Evolutionary conservation across 1,140 invertebrate genomes (phyloP), one percentile per base, ranked within the genome.

Genomic region (Drosophila albomicans): DNA sequence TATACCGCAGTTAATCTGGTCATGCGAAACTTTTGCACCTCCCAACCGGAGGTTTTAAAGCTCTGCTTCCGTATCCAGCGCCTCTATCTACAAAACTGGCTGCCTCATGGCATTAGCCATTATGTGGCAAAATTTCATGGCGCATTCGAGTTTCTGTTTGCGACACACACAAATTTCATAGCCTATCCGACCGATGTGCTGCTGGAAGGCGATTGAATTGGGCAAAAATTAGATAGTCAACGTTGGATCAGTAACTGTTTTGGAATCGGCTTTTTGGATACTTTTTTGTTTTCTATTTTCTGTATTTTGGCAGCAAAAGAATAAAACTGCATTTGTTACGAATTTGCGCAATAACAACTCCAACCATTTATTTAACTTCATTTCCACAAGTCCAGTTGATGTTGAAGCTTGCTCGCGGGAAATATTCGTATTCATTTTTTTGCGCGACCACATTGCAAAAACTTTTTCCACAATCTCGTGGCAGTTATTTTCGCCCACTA

Each of bases 351-450:
- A 70, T 32, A 62, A 80, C 48, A 65, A 76, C 16, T 76, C 75
- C 62, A 51, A 45, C 49, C 45, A 73, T 78, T 64, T 69, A 78
- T 63, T 81, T 64, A 52, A n/a, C 28, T 62, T 35, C 28, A 45
- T 10, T 46, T 35, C 32, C 43, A 25, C 51, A 32, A 15, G 56
- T 64, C 15, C 56, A 43, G 65, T 66, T 70, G 43, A 65, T 77
- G 64, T 25, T 63, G 25, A 49, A 13, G 35, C 2, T 10, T 32
- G 61, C 79, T 58, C 75, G 61, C 70, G 75, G 82, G 65, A 87
- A 87, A 87, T 76, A 57, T 78, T 67, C 45, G 82, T 76, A 57
- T 78, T 67, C 41, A 52, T n/a, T 74, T 64, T 71, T 81, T 46
- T 38, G 7, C 5, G 51, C 8, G 20, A 32, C 46, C 59, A 15